A percentile compares a stretch with the other conserved stretches of the same genome.
phyloP scores from a whole-genome alignment of 2,888 invertebrate species.

The Adela reaumurella region DNA sequence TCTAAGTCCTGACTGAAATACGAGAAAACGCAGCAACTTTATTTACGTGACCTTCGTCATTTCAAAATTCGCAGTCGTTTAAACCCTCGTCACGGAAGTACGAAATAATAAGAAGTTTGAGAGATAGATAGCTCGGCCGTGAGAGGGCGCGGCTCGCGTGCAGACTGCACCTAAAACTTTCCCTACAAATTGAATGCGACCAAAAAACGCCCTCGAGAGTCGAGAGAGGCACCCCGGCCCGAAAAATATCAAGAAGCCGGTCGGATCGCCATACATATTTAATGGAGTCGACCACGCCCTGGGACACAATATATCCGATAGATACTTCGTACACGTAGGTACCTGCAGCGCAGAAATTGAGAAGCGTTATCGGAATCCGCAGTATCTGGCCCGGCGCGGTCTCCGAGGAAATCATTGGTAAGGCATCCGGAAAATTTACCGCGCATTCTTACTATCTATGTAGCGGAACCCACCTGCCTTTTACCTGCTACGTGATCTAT shows the following conservation, averaged over 20 bases:
- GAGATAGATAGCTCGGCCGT: too few species aligned
- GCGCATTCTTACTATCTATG: slow-evolving; percentile 45
- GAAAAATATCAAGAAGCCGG: slow-evolving; percentile 26
- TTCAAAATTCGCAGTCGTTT: too few species aligned
- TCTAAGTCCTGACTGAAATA: too few species aligned
- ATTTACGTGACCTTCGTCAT: too few species aligned
- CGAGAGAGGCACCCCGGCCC: not conserved
- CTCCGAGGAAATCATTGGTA: slow-evolving; percentile 76
- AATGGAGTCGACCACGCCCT: slow-evolving; percentile 34
- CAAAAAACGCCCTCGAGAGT: not conserved
- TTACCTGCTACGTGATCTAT: slow-evolving; percentile 39
- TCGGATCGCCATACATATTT: slow-evolving; percentile 23
- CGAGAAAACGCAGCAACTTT: too few species aligned
- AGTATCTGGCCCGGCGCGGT: slow-evolving; percentile 54
- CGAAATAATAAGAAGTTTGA: too few species aligned
- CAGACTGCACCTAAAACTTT: not conserved
- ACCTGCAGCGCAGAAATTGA: slow-evolving; percentile 44
- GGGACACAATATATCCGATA: slow-evolving; percentile 24
- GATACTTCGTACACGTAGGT: slow-evolving; percentile 18
- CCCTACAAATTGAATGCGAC: not conserved
- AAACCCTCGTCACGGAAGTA: too few species aligned
- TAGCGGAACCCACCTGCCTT: slow-evolving; percentile 42
- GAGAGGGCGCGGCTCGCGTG: too few species aligned
- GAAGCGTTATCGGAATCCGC: slow-evolving; percentile 52
- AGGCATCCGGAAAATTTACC: slow-evolving; percentile 68